Evolutionary conservation across 2,888 invertebrate genomes (phyloP).

Genomic region (Sinodicranocentrus sp.): DNA sequence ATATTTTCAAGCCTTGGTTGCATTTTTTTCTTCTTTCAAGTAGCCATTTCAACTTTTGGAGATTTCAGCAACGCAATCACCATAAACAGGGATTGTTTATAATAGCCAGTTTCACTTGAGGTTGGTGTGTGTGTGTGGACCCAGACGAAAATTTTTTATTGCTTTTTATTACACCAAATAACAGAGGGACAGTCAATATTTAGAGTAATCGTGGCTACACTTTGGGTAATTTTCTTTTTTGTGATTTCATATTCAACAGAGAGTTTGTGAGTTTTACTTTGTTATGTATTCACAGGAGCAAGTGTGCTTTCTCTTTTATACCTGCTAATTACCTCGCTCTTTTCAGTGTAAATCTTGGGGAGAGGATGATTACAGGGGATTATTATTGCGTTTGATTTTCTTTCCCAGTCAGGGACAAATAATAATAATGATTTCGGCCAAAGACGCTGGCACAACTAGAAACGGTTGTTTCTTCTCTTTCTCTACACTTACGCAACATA

Average conservation of each 20-base stretch:
- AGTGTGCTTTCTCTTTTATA: conserved; percentile 2
- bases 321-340: conserved; percentile 39
- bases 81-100: no score
- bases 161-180: conserved; percentile 64
- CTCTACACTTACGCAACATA: no score
- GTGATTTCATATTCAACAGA: neutral
- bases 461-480: neutral
- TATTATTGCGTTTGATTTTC: conserved; percentile 19
- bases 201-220: conserved; percentile 5
- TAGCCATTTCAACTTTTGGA: no score
- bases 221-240: conserved; percentile 9
- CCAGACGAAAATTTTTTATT: no score
- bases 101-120: no score
- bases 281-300: neutral
- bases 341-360: neutral
- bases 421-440: neutral
- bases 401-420: conserved; percentile 24
- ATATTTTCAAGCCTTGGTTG: no score
- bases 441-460: neutral
- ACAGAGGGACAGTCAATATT: conserved; percentile 55
- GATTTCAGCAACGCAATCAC: no score
- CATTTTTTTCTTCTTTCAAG: no score
- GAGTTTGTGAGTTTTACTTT: neutral
- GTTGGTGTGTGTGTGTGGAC: no score
- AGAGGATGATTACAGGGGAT: neutral